A percentile compares a stretch with the other conserved stretches of the same genome.
phyloP scores from a whole-genome alignment of 2,888 invertebrate genomes.

The Masnerella sp. region DNA sequence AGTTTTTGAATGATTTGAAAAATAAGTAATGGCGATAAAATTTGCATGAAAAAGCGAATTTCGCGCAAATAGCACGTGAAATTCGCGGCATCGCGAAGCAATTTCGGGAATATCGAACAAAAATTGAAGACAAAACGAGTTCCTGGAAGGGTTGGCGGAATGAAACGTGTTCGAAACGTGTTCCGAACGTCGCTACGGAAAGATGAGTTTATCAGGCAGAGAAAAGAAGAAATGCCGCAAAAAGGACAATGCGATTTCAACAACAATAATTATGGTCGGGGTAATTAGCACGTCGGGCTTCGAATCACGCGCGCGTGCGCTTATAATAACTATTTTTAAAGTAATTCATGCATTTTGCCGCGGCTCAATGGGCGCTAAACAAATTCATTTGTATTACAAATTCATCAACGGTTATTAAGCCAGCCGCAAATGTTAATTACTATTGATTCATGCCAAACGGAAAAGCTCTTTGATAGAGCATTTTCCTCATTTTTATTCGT shows the following conservation, averaged over 20 bases:
- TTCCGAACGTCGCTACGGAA: too few species aligned
- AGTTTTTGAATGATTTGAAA: too few species aligned
- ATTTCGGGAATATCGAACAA: too few species aligned
- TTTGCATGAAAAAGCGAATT: too few species aligned
- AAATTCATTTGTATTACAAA: constrained; percentile 47
- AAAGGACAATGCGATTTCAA: constrained; percentile 38
- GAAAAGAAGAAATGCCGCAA: constrained; percentile 1
- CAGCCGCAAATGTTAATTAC: constrained; percentile 33
- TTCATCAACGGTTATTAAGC: constrained; percentile 26
- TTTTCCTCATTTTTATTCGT: too few species aligned
- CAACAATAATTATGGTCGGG: constrained; percentile 37
- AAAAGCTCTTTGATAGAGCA: too few species aligned
- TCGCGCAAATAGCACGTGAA: too few species aligned
- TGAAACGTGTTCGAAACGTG: too few species aligned
- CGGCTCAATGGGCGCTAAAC: constrained; percentile 46
- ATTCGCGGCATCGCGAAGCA: too few species aligned
- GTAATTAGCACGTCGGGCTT: constrained; percentile 42
- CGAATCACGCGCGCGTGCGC: constrained; percentile 27
- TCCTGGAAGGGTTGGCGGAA: too few species aligned
- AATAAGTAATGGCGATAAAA: too few species aligned
- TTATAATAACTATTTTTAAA: constrained; percentile 56
- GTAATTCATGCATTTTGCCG: constrained; percentile 29
- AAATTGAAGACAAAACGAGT: too few species aligned
- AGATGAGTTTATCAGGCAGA: constrained; percentile 5
- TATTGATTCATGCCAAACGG: constrained; percentile 43